Evolutionary conservation across 2,113 vertebrate genomes (phyloP).

Genomic region (Perca schrenkii): DNA sequence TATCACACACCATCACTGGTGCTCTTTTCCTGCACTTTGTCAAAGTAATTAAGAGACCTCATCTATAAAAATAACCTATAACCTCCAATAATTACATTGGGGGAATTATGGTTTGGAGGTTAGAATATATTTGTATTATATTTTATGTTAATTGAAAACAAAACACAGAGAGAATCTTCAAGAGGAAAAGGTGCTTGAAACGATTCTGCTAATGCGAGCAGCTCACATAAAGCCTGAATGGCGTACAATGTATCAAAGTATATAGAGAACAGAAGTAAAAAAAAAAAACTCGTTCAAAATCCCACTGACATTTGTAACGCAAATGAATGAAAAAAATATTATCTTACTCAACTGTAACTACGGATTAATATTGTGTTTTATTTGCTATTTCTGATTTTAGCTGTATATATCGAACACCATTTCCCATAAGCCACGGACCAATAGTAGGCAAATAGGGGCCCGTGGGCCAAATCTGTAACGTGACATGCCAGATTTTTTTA

Average conservation of each 20-base stretch:
- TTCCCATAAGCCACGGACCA: not conserved
- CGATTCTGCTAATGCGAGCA: not conserved
- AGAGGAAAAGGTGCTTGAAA: not conserved
- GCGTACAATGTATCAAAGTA: not conserved
- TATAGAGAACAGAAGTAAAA: not conserved
- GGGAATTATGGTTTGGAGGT: constrained; percentile 19
- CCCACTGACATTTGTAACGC: not conserved
- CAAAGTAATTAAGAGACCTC: constrained; percentile 7
- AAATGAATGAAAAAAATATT: not conserved
- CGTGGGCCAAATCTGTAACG: not conserved
- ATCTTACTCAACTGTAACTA: not conserved
- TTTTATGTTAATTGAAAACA: not conserved
- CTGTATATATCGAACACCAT: not conserved
- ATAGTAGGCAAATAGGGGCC: not conserved
- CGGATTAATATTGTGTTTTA: not conserved
- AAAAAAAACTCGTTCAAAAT: not conserved
- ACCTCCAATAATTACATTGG: not conserved
- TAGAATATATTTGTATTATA: constrained; percentile 3
- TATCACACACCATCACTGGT: not conserved
- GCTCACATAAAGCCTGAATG: not conserved
- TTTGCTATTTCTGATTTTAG: not conserved
- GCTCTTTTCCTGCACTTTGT: constrained; percentile 3
- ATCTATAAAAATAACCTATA: constrained; percentile 11
- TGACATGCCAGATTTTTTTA: too few species aligned
- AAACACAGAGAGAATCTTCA: not conserved